A percentile compares a stretch with the other conserved stretches of the same genome.
phyloP scores from a whole-genome alignment of 2,113 vertebrate species.

The Corythaixoides concolor region DNA sequence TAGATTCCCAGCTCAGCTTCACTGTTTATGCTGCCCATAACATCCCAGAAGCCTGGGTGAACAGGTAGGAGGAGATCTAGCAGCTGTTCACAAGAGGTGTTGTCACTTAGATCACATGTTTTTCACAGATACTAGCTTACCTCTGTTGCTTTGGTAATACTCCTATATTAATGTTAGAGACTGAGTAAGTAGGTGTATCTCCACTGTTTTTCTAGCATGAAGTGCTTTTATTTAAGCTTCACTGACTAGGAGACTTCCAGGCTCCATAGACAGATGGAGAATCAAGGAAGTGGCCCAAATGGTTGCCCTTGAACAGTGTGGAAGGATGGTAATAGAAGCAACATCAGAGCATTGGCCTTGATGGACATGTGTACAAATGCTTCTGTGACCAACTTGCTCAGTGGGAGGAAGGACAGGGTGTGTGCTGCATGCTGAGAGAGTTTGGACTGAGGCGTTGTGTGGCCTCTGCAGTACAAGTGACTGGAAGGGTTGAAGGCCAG shows the following conservation, averaged over 20 bases:
- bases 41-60: slow-evolving; percentile 69
- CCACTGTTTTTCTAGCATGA: neutral
- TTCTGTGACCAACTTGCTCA: neutral
- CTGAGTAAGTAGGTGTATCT: neutral
- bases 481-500: neutral
- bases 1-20: slow-evolving; percentile 65
- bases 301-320: neutral
- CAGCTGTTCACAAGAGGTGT: accelerated
- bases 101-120: neutral
- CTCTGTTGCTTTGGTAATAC: neutral
- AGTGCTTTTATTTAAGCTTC: neutral
- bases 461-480: neutral
- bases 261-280: neutral
- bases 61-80: slow-evolving; percentile 46
- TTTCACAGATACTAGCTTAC: neutral
- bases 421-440: accelerated
- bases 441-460: neutral
- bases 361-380: neutral
- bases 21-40: slow-evolving; percentile 71
- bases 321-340: neutral
- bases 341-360: neutral
- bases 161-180: neutral
- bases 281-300: neutral
- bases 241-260: neutral
- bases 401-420: neutral